Percentiles rank a stretch among this genome's conserved stretches.
These are phyloP conservation scores for Amphiduros pacificus DNA, from an alignment of 2,888 invertebrate species.

Conservation along the genomic window DNA sequence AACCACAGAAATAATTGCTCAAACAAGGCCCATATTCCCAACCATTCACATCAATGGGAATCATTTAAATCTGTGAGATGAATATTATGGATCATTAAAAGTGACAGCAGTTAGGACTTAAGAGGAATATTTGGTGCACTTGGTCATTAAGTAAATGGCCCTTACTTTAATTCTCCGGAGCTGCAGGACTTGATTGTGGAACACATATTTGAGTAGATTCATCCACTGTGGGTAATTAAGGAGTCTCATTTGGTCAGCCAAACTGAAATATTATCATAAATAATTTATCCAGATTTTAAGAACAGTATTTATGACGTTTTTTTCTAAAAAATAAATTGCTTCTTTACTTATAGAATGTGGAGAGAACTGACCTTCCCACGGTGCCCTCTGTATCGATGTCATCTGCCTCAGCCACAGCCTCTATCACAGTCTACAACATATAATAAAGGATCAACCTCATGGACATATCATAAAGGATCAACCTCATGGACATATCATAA, in stretches of 20 bases:
- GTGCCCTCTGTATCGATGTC: slow-evolving; percentile 55
- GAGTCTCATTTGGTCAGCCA: slow-evolving; percentile 68
- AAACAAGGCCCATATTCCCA: neutral
- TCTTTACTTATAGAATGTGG: neutral
- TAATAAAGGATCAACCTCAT: neutral
- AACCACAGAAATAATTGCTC: neutral
- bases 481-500: no score
- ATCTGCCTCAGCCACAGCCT: slow-evolving; percentile 69
- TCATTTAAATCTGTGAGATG: no score
- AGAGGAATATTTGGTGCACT: no score
- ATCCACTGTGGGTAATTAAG: slow-evolving; percentile 74
- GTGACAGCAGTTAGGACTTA: no score
- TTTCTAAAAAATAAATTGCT: neutral
- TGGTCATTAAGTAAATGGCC: no score
- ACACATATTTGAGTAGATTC: slow-evolving; percentile 69
- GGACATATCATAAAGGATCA: no score
- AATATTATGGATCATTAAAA: no score
- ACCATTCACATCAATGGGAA: no score
- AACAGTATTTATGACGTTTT: neutral
- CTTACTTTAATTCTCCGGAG: slow-evolving; percentile 73
- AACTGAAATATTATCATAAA: slow-evolving; percentile 29
- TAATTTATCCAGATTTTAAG: neutral
- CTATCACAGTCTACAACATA: slow-evolving; percentile 66
- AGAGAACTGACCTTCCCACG: slow-evolving; percentile 18
- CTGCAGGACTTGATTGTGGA: slow-evolving; percentile 70